These are phyloP conservation scores for Spodoptera exigua DNA, from an alignment of 2,888 invertebrate genomes.

Conservation along the genomic window DNA sequence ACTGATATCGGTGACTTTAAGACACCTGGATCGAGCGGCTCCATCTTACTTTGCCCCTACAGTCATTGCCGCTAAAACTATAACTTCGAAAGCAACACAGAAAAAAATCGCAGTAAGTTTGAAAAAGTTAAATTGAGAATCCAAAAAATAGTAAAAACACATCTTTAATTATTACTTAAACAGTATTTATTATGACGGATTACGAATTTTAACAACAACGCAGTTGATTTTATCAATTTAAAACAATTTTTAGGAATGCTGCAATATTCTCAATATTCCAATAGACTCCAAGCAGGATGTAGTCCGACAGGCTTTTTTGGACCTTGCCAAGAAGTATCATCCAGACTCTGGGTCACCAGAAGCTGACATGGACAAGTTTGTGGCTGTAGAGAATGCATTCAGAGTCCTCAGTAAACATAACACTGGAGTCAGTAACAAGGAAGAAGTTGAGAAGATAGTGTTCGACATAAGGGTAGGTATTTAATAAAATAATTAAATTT, in stretches of 20 bases:
- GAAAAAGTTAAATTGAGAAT: neutral
- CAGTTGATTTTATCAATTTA: neutral
- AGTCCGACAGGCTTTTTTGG: constrained; percentile 92
- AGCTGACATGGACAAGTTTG: constrained; percentile 93
- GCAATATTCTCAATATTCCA: constrained; percentile 90
- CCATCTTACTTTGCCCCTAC: constrained; percentile 24
- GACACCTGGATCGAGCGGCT: constrained; percentile 29
- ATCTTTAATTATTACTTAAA: too few species aligned
- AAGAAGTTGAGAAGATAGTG: constrained; percentile 89
- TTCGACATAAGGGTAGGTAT: constrained; percentile 90
- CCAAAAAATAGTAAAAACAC: neutral
- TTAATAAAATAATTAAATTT: neutral
- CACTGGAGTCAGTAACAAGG: constrained; percentile 81
- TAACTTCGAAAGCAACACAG: constrained; percentile 57
- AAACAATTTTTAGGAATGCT: constrained; percentile 92
- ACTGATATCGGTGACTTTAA: constrained; percentile 25
- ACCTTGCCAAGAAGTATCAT: constrained; percentile 94
- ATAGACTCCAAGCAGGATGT: constrained; percentile 92
- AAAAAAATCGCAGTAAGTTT: constrained; percentile 68
- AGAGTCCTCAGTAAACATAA: constrained; percentile 91
- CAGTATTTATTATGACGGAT: too few species aligned
- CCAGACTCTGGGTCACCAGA: constrained; percentile 94
- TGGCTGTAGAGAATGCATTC: constrained; percentile 93
- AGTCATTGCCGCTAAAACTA: constrained; percentile 41
- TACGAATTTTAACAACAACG: too few species aligned